Evolutionary conservation across 2,888 invertebrate species (phyloP).

Genomic region (Tinea trinotella): DNA sequence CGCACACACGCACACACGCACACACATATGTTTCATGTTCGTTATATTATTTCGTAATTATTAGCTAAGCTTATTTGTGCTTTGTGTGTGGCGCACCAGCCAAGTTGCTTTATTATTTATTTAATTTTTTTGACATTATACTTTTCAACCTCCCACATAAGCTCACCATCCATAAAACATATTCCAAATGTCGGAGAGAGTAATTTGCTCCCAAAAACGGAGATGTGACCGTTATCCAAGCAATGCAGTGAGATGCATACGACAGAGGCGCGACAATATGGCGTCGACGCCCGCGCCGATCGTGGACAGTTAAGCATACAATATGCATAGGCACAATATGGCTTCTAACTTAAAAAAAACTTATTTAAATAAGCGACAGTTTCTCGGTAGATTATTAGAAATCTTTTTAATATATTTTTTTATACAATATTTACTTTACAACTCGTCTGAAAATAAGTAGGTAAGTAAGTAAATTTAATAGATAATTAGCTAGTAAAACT

Average conservation of each 20-base stretch:
- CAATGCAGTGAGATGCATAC: conserved; percentile 48
- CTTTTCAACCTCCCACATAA: neutral
- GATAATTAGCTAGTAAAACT: too few species aligned
- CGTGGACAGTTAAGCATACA: conserved; percentile 37
- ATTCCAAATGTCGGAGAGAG: neutral
- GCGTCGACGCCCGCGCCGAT: conserved; percentile 23
- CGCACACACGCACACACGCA: too few species aligned
- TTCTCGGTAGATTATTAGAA: too few species aligned
- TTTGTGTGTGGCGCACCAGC: neutral
- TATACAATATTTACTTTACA: too few species aligned
- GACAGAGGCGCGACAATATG: conserved; percentile 25
- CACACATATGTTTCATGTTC: neutral
- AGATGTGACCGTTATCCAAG: conserved; percentile 45
- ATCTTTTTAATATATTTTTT: too few species aligned
- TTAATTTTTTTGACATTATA: neutral
- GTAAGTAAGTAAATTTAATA: too few species aligned
- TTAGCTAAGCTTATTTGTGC: neutral
- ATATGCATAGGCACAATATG: neutral
- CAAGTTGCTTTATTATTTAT: neutral
- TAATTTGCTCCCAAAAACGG: conserved; percentile 40
- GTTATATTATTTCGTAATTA: neutral
- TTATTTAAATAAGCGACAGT: neutral
- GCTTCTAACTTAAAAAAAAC: neutral
- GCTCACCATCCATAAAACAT: neutral
- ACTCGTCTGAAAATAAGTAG: too few species aligned